phyloP scores from a whole-genome alignment of 2,888 invertebrate genomes.

The Mechanitis mazaeus region DNA sequence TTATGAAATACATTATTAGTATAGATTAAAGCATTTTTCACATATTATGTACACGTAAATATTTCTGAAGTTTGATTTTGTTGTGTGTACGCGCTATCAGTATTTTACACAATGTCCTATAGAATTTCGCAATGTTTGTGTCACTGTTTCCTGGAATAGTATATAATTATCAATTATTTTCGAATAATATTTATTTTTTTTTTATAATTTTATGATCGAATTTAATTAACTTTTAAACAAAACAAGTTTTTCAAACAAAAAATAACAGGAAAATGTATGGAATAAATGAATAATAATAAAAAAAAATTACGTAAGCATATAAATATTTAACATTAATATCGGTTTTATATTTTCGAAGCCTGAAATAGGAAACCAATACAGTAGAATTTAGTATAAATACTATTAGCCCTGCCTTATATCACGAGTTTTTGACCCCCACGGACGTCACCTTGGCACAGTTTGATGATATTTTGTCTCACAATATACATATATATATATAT shows the following conservation, averaged over 20 bases:
- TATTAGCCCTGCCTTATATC: not conserved
- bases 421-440: not conserved
- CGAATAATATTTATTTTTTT: no score
- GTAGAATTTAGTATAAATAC: not conserved
- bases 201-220: no score
- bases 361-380: not conserved
- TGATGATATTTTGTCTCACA: not conserved
- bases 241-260: no score
- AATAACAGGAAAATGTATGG: no score
- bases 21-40: no score
- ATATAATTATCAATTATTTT: not conserved
- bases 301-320: no score
- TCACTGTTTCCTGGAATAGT: not conserved
- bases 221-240: no score
- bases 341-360: no score
- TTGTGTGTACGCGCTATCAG: not conserved
- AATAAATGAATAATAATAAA: no score
- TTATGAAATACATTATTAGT: no score
- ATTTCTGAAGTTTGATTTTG: not conserved
- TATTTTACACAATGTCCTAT: not conserved
- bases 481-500: not conserved
- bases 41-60: not conserved
- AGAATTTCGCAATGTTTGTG: constrained; percentile 2
- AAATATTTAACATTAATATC: not conserved
- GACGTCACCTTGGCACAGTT: not conserved